These are phyloP conservation scores for Lates calcarifer DNA, from an alignment of 2,113 vertebrate genomes.

Conservation along the genomic window DNA sequence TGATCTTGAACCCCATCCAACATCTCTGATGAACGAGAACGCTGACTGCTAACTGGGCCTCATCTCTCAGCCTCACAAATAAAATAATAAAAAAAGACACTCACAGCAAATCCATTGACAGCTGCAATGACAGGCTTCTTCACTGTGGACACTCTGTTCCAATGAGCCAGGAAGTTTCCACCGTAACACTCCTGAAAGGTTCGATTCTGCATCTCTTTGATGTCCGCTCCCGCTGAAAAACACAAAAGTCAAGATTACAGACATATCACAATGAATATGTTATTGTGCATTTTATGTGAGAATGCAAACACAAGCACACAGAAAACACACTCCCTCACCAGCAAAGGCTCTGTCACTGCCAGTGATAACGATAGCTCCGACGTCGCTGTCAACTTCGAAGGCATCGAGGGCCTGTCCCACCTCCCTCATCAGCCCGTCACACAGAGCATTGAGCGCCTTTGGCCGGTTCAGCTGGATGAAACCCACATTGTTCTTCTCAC, in stretches of 20 bases:
- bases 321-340: slow-evolving; percentile 77
- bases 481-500: slow-evolving; percentile 87
- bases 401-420: slow-evolving; percentile 85
- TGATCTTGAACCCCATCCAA: no score
- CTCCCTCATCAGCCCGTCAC: slow-evolving; percentile 89
- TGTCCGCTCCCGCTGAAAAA: slow-evolving; percentile 93
- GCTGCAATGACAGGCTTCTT: slow-evolving; percentile 94
- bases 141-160: slow-evolving; percentile 86
- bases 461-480: slow-evolving; percentile 94
- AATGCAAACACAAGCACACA: neutral
- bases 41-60: no score
- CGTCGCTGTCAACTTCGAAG: slow-evolving; percentile 84
- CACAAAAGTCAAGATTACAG: neutral
- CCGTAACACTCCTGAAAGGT: slow-evolving; percentile 92
- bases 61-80: no score
- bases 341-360: slow-evolving; percentile 95
- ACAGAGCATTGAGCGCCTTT: slow-evolving; percentile 94
- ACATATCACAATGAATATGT: neutral
- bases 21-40: no score
- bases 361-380: slow-evolving; percentile 94
- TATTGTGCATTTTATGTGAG: neutral
- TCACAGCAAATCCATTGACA: slow-evolving; percentile 95
- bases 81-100: slow-evolving; percentile 59
- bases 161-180: slow-evolving; percentile 86
- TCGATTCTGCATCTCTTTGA: slow-evolving; percentile 95